Evolutionary conservation across 2,888 invertebrate genomes (phyloP).

Genomic region (Ochlodes sylvanus): DNA sequence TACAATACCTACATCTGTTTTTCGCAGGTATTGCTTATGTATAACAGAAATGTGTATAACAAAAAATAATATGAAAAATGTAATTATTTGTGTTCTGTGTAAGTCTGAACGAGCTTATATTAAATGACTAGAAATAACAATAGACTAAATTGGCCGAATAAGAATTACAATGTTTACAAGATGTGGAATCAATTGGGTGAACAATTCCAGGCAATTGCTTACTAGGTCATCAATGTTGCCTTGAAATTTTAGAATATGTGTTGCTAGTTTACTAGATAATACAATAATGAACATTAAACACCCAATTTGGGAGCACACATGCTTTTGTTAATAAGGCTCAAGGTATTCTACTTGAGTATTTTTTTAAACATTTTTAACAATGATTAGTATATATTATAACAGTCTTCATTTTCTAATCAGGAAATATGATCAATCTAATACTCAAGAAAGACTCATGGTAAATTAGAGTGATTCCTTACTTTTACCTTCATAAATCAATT

Average conservation of each 20-base stretch:
- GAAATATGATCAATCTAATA: background rate
- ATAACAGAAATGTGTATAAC: too few relatives aligned
- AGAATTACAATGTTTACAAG: background rate
- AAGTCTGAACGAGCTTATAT: too few relatives aligned
- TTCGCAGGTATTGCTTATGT: too few relatives aligned
- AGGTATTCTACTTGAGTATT: too few relatives aligned
- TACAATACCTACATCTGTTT: too few relatives aligned
- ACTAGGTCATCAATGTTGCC: background rate
- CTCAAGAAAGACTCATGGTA: background rate
- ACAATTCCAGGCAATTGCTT: slow-evolving; percentile 3
- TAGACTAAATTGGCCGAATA: background rate
- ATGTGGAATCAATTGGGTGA: background rate
- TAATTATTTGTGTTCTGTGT: too few relatives aligned
- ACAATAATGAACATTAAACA: background rate
- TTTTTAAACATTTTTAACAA: background rate
- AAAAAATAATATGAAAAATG: too few relatives aligned
- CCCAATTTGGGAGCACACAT: background rate
- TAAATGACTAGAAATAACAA: background rate
- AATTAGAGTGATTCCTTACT: background rate
- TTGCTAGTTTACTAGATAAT: too few relatives aligned
- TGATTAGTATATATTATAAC: background rate
- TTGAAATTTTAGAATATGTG: slow-evolving; percentile 2
- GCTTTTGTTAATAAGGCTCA: background rate
- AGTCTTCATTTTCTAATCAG: too few relatives aligned
- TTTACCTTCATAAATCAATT: slow-evolving; percentile 3